Evolutionary conservation across 2,888 invertebrate genomes (phyloP), one percentile per base, ranked within the genome.

Genomic region (Atethmia centrago): DNA sequence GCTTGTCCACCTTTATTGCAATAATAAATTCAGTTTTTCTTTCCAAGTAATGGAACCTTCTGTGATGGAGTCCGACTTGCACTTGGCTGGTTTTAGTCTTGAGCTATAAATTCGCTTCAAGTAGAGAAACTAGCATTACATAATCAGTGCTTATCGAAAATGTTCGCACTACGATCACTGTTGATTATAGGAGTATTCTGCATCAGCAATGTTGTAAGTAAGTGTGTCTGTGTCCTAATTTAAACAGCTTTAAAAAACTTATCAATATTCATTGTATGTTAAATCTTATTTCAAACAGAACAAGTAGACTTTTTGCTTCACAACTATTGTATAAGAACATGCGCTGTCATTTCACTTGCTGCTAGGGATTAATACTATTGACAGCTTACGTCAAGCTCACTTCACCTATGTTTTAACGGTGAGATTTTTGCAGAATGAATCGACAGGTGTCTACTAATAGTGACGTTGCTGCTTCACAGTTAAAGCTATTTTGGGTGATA

Each of bases 71-170:
- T 28, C 45, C 45, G 19, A 19, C 45, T 36, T 14, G 31, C 8
- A 61, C 31, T 42, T 70, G 1, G 0, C 69, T 25, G 1, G 7
- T 25, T 55, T 10, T 10, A 21, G 19, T 71, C 45, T 70, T 70
- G 36, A 71, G 21, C 36, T 71, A 71, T 71, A 71, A 70, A 70
- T 70, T 16, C 28, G 47, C 9, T 40, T 16, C 25, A 47, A 70
- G 21, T 56, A 31, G 9, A 8, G 42, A 16, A 5, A 21, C 55
- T 14, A 40, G 36, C 47, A 56, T 28, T 9, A 16, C 12, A 47
- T 56, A 28, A 19, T n/a, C 2, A 56, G 25, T 40, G 21, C n/a
- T 45, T 16, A 16, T 70, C 55, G 25, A 70, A 70, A 9, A 71
- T 71, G 45, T 69, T 47, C 1, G 40, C 55, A 28, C 10, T 31